Conservation (phyloP, 2,888 invertebrate species). For the Diadromus collaris region DNA sequence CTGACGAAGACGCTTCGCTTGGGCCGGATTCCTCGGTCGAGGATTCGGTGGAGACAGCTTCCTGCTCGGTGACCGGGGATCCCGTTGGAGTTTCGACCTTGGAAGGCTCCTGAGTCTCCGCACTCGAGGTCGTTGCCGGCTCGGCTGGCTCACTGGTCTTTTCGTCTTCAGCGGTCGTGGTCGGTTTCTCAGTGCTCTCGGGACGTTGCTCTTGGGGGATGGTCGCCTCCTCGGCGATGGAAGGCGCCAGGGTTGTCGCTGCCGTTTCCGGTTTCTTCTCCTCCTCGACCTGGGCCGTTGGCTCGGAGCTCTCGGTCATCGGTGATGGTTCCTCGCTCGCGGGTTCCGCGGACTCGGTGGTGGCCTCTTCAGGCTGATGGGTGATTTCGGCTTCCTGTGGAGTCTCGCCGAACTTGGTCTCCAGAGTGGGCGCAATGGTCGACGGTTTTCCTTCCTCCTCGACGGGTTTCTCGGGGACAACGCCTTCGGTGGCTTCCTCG, state of each 20-base stretch:
- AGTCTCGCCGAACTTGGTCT: not conserved
- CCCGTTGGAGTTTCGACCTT: constrained; percentile 16
- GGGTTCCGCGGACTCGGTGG: constrained; percentile 45
- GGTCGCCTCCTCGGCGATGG: not conserved
- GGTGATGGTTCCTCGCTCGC: not conserved
- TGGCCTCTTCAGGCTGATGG: not conserved
- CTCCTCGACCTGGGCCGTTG: constrained; percentile 18
- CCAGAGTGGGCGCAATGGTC: not conserved
- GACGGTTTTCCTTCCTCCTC: constrained; percentile 29
- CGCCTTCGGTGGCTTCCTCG: constrained; percentile 13
- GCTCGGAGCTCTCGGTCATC: constrained; percentile 1
- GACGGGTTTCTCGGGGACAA: constrained; percentile 27
- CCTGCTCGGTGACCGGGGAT: constrained; percentile 5
- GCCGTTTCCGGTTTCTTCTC: constrained; percentile 7
- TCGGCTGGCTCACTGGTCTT: constrained; percentile 39
- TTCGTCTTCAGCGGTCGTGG: constrained; percentile 42
- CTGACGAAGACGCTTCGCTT: not conserved
- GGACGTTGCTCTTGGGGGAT: constrained; percentile 43
- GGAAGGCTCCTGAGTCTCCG: constrained; percentile 50
- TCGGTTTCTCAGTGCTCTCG: constrained; percentile 32
- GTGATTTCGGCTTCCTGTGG: not conserved
- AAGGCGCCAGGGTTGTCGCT: not conserved
- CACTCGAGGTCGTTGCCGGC: constrained; percentile 39
- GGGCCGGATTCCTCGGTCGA: not conserved
- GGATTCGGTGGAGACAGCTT: not conserved